Evolutionary conservation across 2,888 invertebrate genomes (phyloP), one percentile per base, ranked within the genome.

Genomic region (Scaptomyza parva): DNA sequence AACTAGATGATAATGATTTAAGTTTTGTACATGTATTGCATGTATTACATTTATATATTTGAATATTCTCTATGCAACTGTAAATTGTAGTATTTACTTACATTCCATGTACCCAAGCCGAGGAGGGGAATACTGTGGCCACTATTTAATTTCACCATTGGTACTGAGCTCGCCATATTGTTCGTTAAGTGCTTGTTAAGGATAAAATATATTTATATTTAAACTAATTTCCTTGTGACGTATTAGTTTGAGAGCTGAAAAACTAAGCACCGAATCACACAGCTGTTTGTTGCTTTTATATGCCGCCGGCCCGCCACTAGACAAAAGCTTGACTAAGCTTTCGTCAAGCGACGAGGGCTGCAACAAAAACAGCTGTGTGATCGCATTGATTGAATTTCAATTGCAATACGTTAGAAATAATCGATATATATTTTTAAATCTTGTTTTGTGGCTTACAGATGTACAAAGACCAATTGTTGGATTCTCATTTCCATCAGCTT

Each of bases 91-190:
- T 0, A 20, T 55, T 9, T 53, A 92, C 92, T 91, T 92, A 95
- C 95, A 92, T 94, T 94, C 95, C 95, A 96, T 2, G 96, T 96
- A 14, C 96, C 96, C 17, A 96, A 91, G 1, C 96, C 96, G 1
- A 96, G 87, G 5, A 93, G 92, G 0, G 96, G 96, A 67, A 95
- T 93, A 68, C 93, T 92, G 26, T 88, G 62, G 0, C 94, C 95
- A 83, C 94, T 94, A 78, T 92, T 93, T 12, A 96, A 92, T 61
- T 92, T 93, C 0, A 95, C 89, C 57, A 80, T 91, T 6, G 94
- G 93, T 39, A 93, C 91, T 44, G 57, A 77, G 61, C 47, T 48
- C n/a, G 76, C 57, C 86, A 84, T 84, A 50, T 54, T 64, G 7
- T n/a, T n/a, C 1, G 12, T 14, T 20, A 18, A 4, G 8, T 33